These are phyloP conservation scores for Protophormia terraenovae DNA, from an alignment of 2,888 invertebrate species.

Conservation along the genomic window DNA sequence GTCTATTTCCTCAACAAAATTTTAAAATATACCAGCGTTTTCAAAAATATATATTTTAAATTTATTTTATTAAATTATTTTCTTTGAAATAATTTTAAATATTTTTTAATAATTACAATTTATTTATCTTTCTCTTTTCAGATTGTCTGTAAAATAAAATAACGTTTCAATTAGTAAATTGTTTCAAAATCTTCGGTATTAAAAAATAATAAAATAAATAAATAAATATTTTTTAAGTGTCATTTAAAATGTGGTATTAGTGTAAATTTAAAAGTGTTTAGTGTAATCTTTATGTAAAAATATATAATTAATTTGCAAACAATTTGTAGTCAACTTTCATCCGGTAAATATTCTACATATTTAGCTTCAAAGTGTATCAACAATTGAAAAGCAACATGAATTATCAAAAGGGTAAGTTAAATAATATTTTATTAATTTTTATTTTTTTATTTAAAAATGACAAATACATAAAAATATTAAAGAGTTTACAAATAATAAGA, in stretches of 20 bases:
- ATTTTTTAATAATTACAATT: not conserved
- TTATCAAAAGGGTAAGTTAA: conserved; percentile 80
- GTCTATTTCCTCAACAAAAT: too few species aligned
- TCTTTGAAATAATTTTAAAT: not conserved
- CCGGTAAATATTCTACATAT: not conserved
- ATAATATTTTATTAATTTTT: too few species aligned
- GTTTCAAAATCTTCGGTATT: not conserved
- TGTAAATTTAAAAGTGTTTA: conserved; percentile 29
- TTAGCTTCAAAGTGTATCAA: conserved; percentile 61
- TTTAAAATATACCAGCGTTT: too few species aligned
- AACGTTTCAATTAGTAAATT: not conserved
- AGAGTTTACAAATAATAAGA: too few species aligned
- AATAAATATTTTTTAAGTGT: not conserved
- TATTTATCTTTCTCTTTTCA: conserved; percentile 3
- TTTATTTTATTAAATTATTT: not conserved
- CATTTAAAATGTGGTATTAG: not conserved
- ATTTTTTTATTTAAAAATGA: too few species aligned
- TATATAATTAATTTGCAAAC: not conserved
- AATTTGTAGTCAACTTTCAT: not conserved
- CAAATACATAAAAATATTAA: too few species aligned
- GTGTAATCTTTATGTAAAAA: conserved; percentile 16
- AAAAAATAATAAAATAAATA: too few species aligned
- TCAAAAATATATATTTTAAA: too few species aligned
- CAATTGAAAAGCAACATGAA: conserved; percentile 73
- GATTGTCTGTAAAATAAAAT: not conserved